These are phyloP conservation scores for Aldrovandia affinis DNA, from an alignment of 2,797 vertebrate genomes.

Conservation along the genomic window DNA sequence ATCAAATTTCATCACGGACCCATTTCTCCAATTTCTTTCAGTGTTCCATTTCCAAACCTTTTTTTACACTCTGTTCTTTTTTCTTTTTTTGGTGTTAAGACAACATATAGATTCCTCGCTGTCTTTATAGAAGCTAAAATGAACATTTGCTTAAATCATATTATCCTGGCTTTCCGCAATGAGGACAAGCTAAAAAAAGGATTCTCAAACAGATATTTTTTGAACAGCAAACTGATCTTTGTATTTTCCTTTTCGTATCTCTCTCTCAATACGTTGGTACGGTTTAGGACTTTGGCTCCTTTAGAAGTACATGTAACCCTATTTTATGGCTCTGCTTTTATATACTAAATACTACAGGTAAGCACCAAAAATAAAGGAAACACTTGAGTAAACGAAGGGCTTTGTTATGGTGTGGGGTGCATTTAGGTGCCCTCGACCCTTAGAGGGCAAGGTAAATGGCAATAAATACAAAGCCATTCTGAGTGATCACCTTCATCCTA, in stretches of 20 bases:
- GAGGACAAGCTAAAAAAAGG: slow-evolving; percentile 11
- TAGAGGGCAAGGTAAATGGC: no score
- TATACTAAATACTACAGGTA: neutral
- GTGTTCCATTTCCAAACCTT: slow-evolving; percentile 47
- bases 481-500: no score
- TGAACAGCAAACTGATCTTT: slow-evolving; percentile 26
- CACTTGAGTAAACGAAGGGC: no score
- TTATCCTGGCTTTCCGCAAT: neutral
- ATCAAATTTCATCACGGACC: slow-evolving; percentile 55
- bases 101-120: neutral
- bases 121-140: slow-evolving; percentile 10
- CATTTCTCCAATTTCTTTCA: slow-evolving; percentile 50
- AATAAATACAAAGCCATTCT: no score
- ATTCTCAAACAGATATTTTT: slow-evolving; percentile 13
- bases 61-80: slow-evolving; percentile 29
- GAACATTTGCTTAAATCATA: slow-evolving; percentile 7
- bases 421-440: no score
- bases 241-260: neutral
- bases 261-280: neutral
- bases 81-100: slow-evolving; percentile 37
- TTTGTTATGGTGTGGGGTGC: no score
- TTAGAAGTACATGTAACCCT: neutral
- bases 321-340: neutral
- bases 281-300: neutral
- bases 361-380: no score